These are phyloP conservation scores for Caenorhabditis inopinata DNA, from an alignment of 1,140 invertebrate genomes.

Conservation along the genomic window DNA sequence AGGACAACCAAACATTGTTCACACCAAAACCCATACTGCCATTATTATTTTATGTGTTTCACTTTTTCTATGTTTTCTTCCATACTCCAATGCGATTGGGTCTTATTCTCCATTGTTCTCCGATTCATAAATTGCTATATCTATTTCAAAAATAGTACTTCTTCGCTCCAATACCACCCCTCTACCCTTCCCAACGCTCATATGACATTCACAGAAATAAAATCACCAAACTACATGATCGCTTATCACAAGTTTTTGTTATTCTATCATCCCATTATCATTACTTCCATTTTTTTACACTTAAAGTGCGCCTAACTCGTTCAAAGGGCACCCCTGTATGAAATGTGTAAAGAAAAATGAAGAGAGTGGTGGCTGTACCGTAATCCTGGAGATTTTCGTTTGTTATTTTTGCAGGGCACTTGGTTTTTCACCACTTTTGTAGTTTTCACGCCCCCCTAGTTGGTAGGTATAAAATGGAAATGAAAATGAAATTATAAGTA, in stretches of 20 bases:
- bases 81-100: too few relatives aligned
- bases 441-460: not conserved
- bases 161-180: too few relatives aligned
- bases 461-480: not conserved
- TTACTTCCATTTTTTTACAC: not conserved
- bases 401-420: not conserved
- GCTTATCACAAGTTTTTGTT: not conserved
- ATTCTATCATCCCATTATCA: not conserved
- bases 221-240: conserved; percentile 28
- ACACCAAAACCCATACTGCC: too few relatives aligned
- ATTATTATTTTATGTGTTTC: too few relatives aligned
- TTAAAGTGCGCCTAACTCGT: too few relatives aligned
- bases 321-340: not conserved
- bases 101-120: too few relatives aligned
- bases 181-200: too few relatives aligned
- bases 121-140: too few relatives aligned
- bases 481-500: not conserved
- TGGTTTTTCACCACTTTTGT: not conserved
- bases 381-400: not conserved
- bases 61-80: too few relatives aligned
- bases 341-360: not conserved
- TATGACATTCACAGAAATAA: too few relatives aligned
- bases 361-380: not conserved
- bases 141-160: too few relatives aligned
- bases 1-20: too few relatives aligned